Conservation (phyloP, 1,140 invertebrate species). For the Eurosta solidaginis region DNA sequence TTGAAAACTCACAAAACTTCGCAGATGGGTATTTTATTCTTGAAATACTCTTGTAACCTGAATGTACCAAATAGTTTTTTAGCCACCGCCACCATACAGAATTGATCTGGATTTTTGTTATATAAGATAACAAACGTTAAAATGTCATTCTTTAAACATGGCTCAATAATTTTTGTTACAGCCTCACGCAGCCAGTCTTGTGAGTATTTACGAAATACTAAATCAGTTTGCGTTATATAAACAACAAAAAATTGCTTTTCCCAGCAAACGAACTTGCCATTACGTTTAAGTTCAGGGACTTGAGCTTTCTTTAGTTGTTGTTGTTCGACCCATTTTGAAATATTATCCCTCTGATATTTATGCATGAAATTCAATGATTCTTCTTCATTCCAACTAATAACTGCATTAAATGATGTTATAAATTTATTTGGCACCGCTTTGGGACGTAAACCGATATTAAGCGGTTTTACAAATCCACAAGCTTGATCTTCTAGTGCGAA, state of each 20-base stretch:
- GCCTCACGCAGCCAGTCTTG: conserved; percentile 36
- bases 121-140: conserved; percentile 51
- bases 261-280: neutral
- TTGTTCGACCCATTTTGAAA: neutral
- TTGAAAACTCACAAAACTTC: conserved; percentile 47
- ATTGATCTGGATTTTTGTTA: conserved; percentile 40
- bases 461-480: conserved; percentile 36
- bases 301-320: neutral
- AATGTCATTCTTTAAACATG: conserved; percentile 37
- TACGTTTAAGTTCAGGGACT: conserved; percentile 16
- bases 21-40: conserved; percentile 41
- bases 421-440: conserved; percentile 36
- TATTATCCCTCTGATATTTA: neutral
- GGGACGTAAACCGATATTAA: conserved; percentile 32
- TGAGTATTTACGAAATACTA: conserved; percentile 36
- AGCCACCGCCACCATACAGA: conserved; percentile 41
- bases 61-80: conserved; percentile 38
- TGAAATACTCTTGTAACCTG: conserved; percentile 47
- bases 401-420: conserved; percentile 30
- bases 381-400: neutral
- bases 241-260: conserved; percentile 46
- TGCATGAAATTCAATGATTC: conserved; percentile 13
- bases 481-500: conserved; percentile 41
- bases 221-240: conserved; percentile 31
- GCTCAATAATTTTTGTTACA: conserved; percentile 41